Evolutionary conservation across 2,888 invertebrate species (phyloP).

Genomic region (Tenthredo notha): DNA sequence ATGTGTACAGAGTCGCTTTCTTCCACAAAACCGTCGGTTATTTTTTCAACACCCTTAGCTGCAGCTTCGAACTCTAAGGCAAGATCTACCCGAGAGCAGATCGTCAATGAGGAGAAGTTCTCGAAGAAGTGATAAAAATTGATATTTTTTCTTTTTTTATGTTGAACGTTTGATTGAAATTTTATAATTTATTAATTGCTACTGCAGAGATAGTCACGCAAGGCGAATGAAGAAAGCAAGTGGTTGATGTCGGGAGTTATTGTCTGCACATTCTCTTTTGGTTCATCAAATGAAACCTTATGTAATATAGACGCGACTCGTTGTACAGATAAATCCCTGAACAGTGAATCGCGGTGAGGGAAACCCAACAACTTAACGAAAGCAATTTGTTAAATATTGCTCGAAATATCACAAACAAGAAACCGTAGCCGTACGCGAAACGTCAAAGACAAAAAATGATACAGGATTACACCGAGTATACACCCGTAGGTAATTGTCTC

Average conservation of each 20-base stretch:
- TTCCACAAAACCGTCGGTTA: conserved; percentile 35
- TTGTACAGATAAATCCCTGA: conserved; percentile 38
- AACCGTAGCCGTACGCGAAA: conserved; percentile 19
- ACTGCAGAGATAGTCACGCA: too few relatives aligned
- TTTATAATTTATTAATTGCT: conserved; percentile 11
- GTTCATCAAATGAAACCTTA: conserved; percentile 51
- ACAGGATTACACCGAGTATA: conserved; percentile 28
- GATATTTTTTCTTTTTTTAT: not conserved
- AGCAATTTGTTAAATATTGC: conserved; percentile 72
- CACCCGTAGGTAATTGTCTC: conserved; percentile 13
- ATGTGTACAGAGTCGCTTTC: conserved; percentile 63
- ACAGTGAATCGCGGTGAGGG: conserved; percentile 59
- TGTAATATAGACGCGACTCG: conserved; percentile 16
- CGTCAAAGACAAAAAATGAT: conserved; percentile 41
- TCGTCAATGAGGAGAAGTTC: not conserved
- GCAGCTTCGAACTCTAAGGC: conserved; percentile 50
- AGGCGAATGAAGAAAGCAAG: not conserved
- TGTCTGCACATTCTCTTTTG: conserved; percentile 22
- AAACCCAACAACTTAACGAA: conserved; percentile 69
- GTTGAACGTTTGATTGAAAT: not conserved
- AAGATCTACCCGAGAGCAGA: conserved; percentile 54
- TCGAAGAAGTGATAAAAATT: not conserved
- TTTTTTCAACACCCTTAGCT: conserved; percentile 54
- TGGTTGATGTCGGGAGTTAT: not conserved
- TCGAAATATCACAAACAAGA: conserved; percentile 54